Base-by-base conservation (phyloP, 2,113 vertebrate species). In the Brevimyrus niger region DNA sequence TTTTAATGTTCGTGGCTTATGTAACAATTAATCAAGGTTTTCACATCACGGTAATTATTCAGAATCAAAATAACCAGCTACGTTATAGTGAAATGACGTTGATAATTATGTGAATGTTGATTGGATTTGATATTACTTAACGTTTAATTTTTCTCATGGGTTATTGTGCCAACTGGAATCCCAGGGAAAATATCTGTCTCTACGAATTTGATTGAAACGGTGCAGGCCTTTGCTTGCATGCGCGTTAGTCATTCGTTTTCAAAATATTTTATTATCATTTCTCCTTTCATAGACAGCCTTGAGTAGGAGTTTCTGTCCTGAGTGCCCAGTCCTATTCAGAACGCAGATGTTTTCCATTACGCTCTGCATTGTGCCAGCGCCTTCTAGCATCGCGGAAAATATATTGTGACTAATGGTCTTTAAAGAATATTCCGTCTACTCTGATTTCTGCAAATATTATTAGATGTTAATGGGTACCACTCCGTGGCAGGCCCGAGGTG, bases 341-440 rank as follows among this genome's bases (percentile, higher is more conserved):
- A 31, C 94, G 95, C 97, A 97, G 96, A 95, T 97, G 97, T 96
- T 97, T 96, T 95, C 94, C 94, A 96, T 97, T 96, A 97, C 93
- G 35, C 92, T 92, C 90, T 91, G 88, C 93, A 91, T 93, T 94
- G 93, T 96, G 96, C 95, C 96, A 96, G 93, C 94, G 95, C 95
- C 95, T 94, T 95, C 93, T 96, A 95, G 95, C 95, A 91, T 48
- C 38, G 93, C 51, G 91, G 91, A 93, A 95, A 95, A 94, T 91
- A 91, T 82, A 93, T 91, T 93, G 93, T 92, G 94, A 95, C 94
- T 95, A 94, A 96, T 92, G 93, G 94, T 94, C 93, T 94, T 97
- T 95, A 90, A 88, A 87, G 94, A 96, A 96, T 96, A 94, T 93
- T 93, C 92, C 47, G 92, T 93, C n/a, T 92, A 91, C 88, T 91